phyloP scores from a whole-genome alignment of 2,113 vertebrate genomes.

The Hipposideros armiger region DNA sequence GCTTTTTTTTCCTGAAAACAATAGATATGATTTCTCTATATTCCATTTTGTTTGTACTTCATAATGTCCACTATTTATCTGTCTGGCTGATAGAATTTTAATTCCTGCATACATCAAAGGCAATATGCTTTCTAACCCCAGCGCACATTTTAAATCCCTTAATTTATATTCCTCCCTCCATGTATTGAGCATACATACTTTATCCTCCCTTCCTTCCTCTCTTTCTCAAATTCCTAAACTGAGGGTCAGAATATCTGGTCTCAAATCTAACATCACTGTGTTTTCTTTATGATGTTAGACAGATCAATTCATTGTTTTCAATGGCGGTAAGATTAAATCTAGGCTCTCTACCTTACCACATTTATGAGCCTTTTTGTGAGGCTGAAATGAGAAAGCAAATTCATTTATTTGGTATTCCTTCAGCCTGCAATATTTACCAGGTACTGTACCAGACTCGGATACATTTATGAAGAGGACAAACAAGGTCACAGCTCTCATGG shows the following conservation, averaged over 20 bases:
- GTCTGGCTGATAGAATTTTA: not conserved
- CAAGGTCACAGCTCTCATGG: not conserved
- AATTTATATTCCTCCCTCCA: slow-evolving; percentile 20
- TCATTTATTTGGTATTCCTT: not conserved
- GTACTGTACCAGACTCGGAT: not conserved
- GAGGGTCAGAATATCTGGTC: not conserved
- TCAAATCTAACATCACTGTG: not conserved
- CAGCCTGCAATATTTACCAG: not conserved
- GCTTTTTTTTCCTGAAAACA: slow-evolving; percentile 8
- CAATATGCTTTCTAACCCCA: slow-evolving; percentile 32
- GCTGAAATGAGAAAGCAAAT: not conserved
- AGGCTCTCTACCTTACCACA: slow-evolving; percentile 1
- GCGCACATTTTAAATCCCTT: slow-evolving; percentile 6
- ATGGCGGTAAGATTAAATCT: not conserved
- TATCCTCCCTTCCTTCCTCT: fast-evolving
- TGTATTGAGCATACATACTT: not conserved
- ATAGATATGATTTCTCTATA: not conserved
- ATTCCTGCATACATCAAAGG: not conserved
- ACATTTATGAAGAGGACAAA: not conserved
- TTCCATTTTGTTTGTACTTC: not conserved
- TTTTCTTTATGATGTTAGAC: not conserved
- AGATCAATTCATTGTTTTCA: not conserved
- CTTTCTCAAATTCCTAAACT: not conserved
- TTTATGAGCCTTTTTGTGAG: not conserved
- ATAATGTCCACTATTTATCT: not conserved